Conservation (phyloP, 2,888 invertebrate genomes). For the Leistus spinibarbis region DNA sequence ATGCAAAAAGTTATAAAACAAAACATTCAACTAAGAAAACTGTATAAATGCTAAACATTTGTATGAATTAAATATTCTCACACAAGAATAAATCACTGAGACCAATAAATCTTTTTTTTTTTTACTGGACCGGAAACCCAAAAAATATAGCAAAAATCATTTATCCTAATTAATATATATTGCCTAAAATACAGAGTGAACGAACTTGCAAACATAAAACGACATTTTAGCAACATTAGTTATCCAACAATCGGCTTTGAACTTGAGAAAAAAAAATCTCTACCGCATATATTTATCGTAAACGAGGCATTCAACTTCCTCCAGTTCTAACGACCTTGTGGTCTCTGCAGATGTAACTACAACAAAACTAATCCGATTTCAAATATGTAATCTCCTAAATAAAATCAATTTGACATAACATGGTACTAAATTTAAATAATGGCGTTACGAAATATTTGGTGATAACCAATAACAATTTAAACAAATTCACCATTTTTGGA, state of each 20-base stretch:
- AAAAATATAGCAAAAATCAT: constrained; percentile 1
- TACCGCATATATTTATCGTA: background rate
- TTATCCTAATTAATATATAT: background rate
- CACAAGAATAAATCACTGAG: background rate
- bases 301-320: constrained; percentile 32
- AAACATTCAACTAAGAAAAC: no score
- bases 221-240: background rate
- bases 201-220: background rate
- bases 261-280: background rate
- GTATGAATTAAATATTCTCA: background rate
- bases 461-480: background rate
- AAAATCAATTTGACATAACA: background rate
- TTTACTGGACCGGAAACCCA: background rate
- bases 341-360: background rate
- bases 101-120: background rate
- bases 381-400: background rate
- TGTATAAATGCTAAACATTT: background rate
- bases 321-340: background rate
- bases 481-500: no score
- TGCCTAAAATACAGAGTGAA: background rate
- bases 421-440: background rate
- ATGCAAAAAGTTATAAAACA: no score
- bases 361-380: background rate
- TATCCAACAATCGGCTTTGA: constrained; percentile 1
- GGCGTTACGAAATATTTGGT: background rate